Base-by-base conservation (phyloP, 2,888 invertebrate genomes). In the Torymus tubicola region DNA sequence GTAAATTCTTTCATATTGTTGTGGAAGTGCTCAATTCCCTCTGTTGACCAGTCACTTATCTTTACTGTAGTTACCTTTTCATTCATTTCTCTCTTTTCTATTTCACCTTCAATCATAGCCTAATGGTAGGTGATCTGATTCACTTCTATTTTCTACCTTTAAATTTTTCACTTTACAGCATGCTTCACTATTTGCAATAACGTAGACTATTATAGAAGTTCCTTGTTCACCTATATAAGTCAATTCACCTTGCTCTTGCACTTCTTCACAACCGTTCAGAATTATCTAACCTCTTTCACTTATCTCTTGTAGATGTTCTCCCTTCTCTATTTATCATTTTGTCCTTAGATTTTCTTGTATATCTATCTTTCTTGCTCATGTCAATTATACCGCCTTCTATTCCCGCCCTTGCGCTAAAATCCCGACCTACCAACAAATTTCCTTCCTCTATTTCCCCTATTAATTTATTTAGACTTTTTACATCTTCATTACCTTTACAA, bases 121-220 rank as follows among this genome's bases (percentile, higher is more conserved):
- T 16, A 69, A 16, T 24, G 69, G 69, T 53, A 69, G 18, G 31
- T 69, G 69, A 16, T 69, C 69, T 13, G 69, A 69, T 24, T 69
- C 53, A n/a, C n/a, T n/a, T n/a, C 55, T 53, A 14, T 69, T 55
- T 53, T 8, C 31, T 14, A 31, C 14, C 8, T 31, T 42, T 42
- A 64, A n/a, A n/a, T n/a, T n/a, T n/a, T n/a, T 18, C 1, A 68
- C 8, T 24, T 24, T 68, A 3, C 13, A 14, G 0, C 11, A 1
- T 0, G 55, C 55, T 24, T 68, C 68, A 13, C 14, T 13, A 13
- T 68, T 68, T 11, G 24, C 24, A 4, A 21, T 68, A 3, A 4
- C 55, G 55, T 68, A 68, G 11, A 55, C 55, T 55, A 68, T 68
- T 2, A 55, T 24, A 1, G 55, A 68, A 24, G 55, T 21, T 8